These are phyloP conservation scores for Aphidoletes aphidimyza DNA, from an alignment of 2,888 invertebrate species.

Conservation along the genomic window DNA sequence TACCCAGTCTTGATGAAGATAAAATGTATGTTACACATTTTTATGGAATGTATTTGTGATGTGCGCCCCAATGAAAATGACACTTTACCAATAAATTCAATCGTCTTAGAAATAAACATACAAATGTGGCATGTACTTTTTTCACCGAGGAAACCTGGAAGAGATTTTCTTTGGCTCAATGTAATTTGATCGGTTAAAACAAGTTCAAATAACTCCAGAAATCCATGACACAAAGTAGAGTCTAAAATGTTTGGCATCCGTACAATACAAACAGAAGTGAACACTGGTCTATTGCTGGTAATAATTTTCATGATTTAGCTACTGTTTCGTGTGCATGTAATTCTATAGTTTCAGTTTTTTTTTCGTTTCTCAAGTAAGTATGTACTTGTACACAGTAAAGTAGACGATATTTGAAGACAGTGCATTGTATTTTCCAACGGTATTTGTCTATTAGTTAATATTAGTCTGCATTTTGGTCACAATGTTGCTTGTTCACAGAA, in stretches of 20 bases:
- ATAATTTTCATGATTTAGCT: background rate
- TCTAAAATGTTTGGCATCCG: background rate
- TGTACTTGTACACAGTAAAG: too few species aligned
- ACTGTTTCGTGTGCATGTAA: background rate
- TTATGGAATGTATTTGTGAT: too few species aligned
- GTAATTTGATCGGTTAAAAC: conserved; percentile 1
- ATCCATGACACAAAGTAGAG: background rate
- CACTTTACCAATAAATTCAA: too few species aligned
- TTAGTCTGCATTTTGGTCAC: background rate
- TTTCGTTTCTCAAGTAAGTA: too few species aligned
- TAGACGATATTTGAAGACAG: background rate
- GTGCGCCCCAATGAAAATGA: background rate
- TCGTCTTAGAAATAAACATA: background rate
- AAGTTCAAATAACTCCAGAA: background rate
- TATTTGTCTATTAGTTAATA: background rate
- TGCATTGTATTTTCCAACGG: background rate
- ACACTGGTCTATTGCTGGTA: too few species aligned
- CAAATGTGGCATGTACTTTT: background rate
- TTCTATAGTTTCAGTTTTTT: conserved; percentile 17
- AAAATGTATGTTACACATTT: too few species aligned
- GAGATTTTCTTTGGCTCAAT: background rate
- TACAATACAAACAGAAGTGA: background rate
- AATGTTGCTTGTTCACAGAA: background rate
- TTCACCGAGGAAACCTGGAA: conserved; percentile 25
- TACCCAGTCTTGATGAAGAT: too few species aligned